Base-by-base conservation (phyloP, 2,797 vertebrate species). In the Bufotes viridis region DNA sequence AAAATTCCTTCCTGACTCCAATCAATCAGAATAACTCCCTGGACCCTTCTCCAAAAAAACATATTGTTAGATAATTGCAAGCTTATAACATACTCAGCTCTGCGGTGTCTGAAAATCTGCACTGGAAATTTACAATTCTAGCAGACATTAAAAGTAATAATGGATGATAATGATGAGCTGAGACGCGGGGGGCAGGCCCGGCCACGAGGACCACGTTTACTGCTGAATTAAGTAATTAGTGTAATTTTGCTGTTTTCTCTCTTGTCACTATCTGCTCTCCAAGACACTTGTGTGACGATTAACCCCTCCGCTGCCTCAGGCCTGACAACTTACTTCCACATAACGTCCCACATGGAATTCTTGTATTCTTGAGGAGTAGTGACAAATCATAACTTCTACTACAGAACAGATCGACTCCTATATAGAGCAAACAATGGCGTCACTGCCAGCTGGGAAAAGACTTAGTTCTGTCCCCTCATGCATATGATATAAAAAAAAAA, bases 221-320 rank as follows among this genome's bases (percentile, higher is more conserved):
- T 20, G 53, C 51, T 83, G 34, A 75, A n/a, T 84, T 84, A 60
- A 60, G 14, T 55, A 74, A 74, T 84, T 72, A 84, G 82, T 58
- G 13, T 75, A 42, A 76, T 76, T 85, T 85, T 18, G 13, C 20
- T 42, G 72, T 85, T 69, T 20, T 34, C 26, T n/a, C 17, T 57
- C 69, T 15, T 74, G 82, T 84, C 82, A 58, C 17, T 83, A 67
- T 49, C 70, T 76, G 67, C 7, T 34, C 70, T 42, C 42, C 2
- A 49, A 60, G 60, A 61, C 7, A 67, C 57, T 67, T 82, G 11
- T 55, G 60, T 11, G 24, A 53, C 8, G 61, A n/a, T 87, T 87
- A 82, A 82, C 86, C 70, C 79, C 69, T 75, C 14, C 11, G 8
- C 65, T 87, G 29, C 78, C 17, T 22, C 26, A 58, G 49, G 15